Base-by-base conservation (phyloP, 2,113 vertebrate species). In the Protobothrops mucrosquamatus region DNA sequence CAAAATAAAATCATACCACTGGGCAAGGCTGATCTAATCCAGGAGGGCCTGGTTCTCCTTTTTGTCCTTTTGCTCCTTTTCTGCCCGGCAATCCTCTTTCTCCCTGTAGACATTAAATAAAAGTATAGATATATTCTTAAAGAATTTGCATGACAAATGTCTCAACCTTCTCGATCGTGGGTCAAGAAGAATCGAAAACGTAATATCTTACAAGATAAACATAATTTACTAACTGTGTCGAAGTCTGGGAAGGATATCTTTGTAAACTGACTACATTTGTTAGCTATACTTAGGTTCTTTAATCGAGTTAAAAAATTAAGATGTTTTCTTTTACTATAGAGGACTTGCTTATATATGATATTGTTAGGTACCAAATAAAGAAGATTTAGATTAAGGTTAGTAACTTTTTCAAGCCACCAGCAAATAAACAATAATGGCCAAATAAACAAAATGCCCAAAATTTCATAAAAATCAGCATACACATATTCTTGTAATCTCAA, bases 11-110 rank as follows among this genome's bases (percentile, higher is more conserved):
- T 98, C 98, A 0, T 98, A 99, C 99, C 99, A 99, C 99, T 7
- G 99, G 99, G 97, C 99, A 99, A 0, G 99, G 99, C 96, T 99
- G 99, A 94, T 99, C 99, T 95, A 99, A 97, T 59, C 99, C 99
- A 0, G 99, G 99, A 2, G 99, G 99, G 59, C 99, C 99, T 6
- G 99, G 99, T 57, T 99, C 99, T 86, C 99, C 99, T 94, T 99
- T 99, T 96, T 98, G 98, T 89, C 99, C 99, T 97, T 99, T 99
- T 89, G 98, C 97, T 91, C 99, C 99, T 97, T 98, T 99, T 95
- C 98, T 98, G 51, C 99, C 99, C 0, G 98, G 98, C 3, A 98
- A 90, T 69, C 99, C 99, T 96, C 99, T 97, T 89, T 99, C 99
- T 20, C 99, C 99, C 99, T 99, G 96, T 91, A 64, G 55, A 94